A percentile compares a stretch with the other conserved stretches of the same genome.
Conservation (phyloP, 1,140 invertebrate genomes). For the Neodiprion virginianus region DNA sequence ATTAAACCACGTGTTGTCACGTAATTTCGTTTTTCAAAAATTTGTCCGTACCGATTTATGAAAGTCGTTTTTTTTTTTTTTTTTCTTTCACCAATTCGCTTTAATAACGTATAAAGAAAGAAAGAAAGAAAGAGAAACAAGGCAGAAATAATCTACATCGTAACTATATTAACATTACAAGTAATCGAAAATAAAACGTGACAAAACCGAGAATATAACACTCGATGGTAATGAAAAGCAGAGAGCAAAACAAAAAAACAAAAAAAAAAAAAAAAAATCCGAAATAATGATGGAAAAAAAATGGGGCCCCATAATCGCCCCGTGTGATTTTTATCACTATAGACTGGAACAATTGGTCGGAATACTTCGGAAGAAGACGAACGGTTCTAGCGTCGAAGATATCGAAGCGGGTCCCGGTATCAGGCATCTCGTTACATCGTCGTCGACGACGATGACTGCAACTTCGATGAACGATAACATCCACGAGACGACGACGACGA, state of each 20-base stretch:
- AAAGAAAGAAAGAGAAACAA: slow-evolving; percentile 16
- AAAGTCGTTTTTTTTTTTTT: background rate
- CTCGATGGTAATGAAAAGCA: background rate
- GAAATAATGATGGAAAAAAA: background rate
- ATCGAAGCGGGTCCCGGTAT: slow-evolving; percentile 21
- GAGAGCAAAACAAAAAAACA: background rate
- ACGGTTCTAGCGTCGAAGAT: slow-evolving; percentile 29
- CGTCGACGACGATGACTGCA: background rate
- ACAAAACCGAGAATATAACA: background rate
- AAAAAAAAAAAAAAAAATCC: background rate
- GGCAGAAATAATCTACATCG: slow-evolving; percentile 19
- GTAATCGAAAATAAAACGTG: background rate
- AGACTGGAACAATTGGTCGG: slow-evolving; percentile 57
- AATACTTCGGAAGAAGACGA: slow-evolving; percentile 50
- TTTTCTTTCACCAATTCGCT: background rate
- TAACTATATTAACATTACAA: background rate
- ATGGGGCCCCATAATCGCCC: background rate
- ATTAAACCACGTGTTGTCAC: background rate
- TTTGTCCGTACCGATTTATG: background rate
- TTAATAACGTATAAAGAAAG: background rate
- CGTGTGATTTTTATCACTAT: slow-evolving; percentile 45
- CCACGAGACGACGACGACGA: slow-evolving; percentile 18
- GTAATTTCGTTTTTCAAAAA: background rate
- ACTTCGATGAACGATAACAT: slow-evolving; percentile 11
- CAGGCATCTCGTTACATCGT: slow-evolving; percentile 31